Conservation (phyloP, 2,113 vertebrate species). For the Gambusia holbrooki region DNA sequence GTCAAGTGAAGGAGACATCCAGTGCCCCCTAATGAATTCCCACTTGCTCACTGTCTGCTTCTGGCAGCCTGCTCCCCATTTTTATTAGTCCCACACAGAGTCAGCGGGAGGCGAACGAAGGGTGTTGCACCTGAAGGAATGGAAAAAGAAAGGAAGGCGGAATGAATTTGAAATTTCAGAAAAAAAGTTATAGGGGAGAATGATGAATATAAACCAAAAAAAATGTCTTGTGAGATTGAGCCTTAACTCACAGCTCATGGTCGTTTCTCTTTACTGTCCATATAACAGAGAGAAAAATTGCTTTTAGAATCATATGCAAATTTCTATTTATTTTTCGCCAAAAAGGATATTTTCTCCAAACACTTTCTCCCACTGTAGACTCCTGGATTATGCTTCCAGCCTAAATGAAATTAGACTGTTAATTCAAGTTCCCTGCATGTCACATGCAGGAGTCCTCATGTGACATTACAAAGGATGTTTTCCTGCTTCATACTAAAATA, state of each 20-base stretch:
- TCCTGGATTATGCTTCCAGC: no score
- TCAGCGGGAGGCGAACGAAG: constrained; percentile 33
- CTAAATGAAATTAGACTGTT: no score
- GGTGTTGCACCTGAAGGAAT: constrained; percentile 22
- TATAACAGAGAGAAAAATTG: neutral
- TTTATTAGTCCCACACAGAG: constrained; percentile 58
- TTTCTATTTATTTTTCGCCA: neutral
- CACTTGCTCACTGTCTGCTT: constrained; percentile 60
- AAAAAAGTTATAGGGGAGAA: neutral
- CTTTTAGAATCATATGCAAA: neutral
- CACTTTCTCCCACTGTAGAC: neutral
- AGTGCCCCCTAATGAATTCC: constrained; percentile 67
- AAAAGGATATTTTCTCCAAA: constrained; percentile 2
- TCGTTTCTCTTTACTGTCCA: neutral
- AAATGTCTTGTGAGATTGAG: neutral
- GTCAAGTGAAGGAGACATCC: constrained; percentile 68
- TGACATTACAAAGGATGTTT: no score
- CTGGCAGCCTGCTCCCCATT: constrained; percentile 62
- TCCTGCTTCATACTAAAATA: no score
- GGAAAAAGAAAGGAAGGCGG: neutral
- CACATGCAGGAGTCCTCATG: no score
- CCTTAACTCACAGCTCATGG: neutral
- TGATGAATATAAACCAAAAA: constrained; percentile 1
- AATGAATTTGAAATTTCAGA: constrained; percentile 9
- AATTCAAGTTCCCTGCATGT: no score